These are phyloP conservation scores for Mesoligia furuncula DNA, from an alignment of 2,888 invertebrate species.

Conservation along the genomic window DNA sequence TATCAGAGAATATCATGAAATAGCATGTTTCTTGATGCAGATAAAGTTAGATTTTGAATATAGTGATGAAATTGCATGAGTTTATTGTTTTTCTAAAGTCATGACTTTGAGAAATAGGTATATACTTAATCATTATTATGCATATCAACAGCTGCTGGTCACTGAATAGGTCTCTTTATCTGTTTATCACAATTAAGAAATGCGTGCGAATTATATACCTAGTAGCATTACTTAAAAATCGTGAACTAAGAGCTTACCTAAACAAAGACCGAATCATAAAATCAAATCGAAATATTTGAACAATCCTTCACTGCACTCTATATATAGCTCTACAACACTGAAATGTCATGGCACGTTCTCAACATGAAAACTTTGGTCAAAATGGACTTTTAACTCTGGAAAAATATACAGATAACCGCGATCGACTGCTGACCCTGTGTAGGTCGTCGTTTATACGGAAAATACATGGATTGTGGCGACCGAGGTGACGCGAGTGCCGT, in stretches of 20 bases:
- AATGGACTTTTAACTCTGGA: slow-evolving; percentile 21
- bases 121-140: neutral
- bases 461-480: slow-evolving; percentile 72
- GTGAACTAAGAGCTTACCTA: slow-evolving; percentile 55
- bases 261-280: slow-evolving; percentile 34
- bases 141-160: slow-evolving; percentile 4
- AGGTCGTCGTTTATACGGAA: slow-evolving; percentile 76
- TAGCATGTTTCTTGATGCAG: slow-evolving; percentile 8
- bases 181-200: neutral
- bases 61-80: neutral
- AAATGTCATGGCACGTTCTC: slow-evolving; percentile 30
- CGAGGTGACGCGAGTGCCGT: slow-evolving; percentile 78
- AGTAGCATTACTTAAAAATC: neutral
- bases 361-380: slow-evolving; percentile 32
- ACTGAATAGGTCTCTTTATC: neutral
- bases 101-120: neutral
- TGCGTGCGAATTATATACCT: too few relatives aligned
- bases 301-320: slow-evolving; percentile 63
- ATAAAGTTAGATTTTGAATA: neutral
- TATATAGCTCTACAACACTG: slow-evolving; percentile 47
- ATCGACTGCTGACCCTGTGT: slow-evolving; percentile 74
- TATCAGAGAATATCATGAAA: slow-evolving; percentile 14
- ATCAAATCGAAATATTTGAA: slow-evolving; percentile 41
- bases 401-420: slow-evolving; percentile 57
- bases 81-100: neutral